Base-by-base conservation (phyloP, 1,140 invertebrate species). In the Tetraneura akinire region DNA sequence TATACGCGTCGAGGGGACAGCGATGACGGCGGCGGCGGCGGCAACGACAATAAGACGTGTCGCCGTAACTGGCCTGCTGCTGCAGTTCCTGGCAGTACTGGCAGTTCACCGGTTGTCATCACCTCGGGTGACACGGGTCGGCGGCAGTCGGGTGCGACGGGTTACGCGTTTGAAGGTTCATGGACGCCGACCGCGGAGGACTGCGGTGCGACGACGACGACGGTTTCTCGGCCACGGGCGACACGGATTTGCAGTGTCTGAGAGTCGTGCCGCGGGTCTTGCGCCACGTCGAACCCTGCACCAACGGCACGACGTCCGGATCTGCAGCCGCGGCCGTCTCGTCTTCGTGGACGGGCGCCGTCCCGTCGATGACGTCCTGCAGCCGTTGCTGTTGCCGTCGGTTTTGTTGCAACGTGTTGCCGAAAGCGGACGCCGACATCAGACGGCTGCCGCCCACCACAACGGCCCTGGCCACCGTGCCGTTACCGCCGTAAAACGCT, bases 191-290 rank as follows among this genome's bases (percentile, higher is more conserved):
- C 53, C 74, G 21, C 21, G 74, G 74, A 3, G 74, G 74, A n/a
- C 74, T 78, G 0, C 11, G 45, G 8, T 23, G 45, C 21, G 32
- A 11, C n/a, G 51, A 37, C 21, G 32, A 11, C n/a, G 51, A 37
- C 32, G 74, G 74, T 47, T 62, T 78, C 8, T 78, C 74, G 18
- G 55, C 55, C 5, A 78, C 60, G 8, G 74, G 74, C n/a, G 74
- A 78, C 74, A 62, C 74, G 37, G 74, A 78, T 55, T 62, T 62
- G 53, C 73, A 78, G 53, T 78, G 60, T 37, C 74, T 55, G 32
- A 78, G 55, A 11, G 74, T 47, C 10, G 74, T 29, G 1, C n/a
- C 53, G 3, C 10, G 9, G 5, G 10, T 6, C 4, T 11, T 21
- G 18, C 26, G 3, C 32, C 0, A 42, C 4, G 73, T 9, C 8